Percentiles rank a stretch among this genome's conserved stretches.
Conservation (phyloP, 1,140 invertebrate species). For the Aradophagus sp. region DNA sequence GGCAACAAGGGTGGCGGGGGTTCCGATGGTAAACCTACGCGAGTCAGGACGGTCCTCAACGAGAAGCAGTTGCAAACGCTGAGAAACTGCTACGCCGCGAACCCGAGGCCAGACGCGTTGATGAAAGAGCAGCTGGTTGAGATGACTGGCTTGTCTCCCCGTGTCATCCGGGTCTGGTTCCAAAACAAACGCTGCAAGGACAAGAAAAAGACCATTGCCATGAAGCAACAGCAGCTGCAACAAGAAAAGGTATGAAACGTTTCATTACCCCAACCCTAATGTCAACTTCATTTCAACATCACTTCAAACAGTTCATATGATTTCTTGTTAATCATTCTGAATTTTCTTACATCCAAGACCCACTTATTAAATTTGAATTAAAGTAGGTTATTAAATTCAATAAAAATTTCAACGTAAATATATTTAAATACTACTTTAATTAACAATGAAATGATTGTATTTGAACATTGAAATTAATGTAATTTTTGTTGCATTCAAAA, state of each 20-base stretch:
- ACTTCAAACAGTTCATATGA: constrained; percentile 14
- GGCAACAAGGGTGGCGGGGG: constrained; percentile 78
- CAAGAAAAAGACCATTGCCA: constrained; percentile 97
- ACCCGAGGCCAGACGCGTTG: constrained; percentile 97
- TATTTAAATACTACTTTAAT: no score
- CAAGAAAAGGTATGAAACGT: constrained; percentile 91
- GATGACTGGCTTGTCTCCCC: constrained; percentile 96
- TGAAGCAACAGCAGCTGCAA: constrained; percentile 94
- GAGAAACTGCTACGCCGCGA: constrained; percentile 95
- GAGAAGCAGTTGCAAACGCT: constrained; percentile 99
- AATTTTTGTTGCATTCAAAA: no score
- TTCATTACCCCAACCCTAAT: background rate
- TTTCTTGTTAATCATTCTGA: no score
- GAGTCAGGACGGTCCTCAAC: constrained; percentile 97
- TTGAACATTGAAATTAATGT: no score
- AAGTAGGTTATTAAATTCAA: no score
- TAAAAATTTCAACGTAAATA: no score
- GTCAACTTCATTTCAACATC: background rate
- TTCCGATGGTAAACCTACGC: constrained; percentile 94
- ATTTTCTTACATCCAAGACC: no score
- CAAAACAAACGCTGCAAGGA: constrained; percentile 99
- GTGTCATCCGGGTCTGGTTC: constrained; percentile 99
- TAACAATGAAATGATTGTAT: no score
- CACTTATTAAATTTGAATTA: no score
- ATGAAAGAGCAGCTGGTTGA: constrained; percentile 99